Percentiles rank a stretch among this genome's conserved stretches.
phyloP scores from a whole-genome alignment of 2,888 invertebrate species.

The Spicauda simplicius region DNA sequence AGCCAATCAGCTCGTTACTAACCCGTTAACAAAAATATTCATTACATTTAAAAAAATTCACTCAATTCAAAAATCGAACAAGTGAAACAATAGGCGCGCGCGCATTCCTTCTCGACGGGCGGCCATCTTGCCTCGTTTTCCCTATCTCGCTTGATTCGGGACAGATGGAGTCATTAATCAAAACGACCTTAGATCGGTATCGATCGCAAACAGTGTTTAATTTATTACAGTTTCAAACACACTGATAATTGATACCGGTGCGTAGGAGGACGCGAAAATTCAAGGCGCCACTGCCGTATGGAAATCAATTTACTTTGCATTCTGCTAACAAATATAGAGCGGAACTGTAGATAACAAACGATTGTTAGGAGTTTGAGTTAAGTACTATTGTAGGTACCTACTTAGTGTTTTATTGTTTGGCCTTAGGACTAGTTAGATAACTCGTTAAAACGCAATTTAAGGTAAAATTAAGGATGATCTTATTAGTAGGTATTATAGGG shows the following conservation, averaged over 20 bases:
- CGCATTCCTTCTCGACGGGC: constrained; percentile 63
- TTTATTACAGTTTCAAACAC: constrained; percentile 62
- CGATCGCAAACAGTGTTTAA: constrained; percentile 80
- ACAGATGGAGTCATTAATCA: constrained; percentile 78
- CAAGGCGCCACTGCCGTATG: constrained; percentile 75
- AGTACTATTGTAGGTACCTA: not conserved
- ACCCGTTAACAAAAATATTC: not conserved
- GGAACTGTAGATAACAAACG: constrained; percentile 28
- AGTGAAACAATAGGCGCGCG: constrained; percentile 36
- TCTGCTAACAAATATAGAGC: constrained; percentile 36
- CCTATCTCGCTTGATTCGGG: constrained; percentile 64
- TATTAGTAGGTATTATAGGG: not conserved
- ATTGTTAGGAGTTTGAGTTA: constrained; percentile 15
- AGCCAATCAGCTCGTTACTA: too few species aligned
- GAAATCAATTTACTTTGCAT: constrained; percentile 57
- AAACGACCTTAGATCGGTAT: constrained; percentile 73
- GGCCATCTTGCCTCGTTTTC: constrained; percentile 74
- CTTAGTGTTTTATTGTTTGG: too few species aligned
- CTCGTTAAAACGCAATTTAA: too few species aligned
- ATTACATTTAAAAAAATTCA: constrained; percentile 3
- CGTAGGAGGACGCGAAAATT: constrained; percentile 73
- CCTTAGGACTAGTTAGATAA: too few species aligned
- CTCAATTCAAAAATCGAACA: constrained; percentile 26
- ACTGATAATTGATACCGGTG: constrained; percentile 75
- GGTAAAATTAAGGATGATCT: not conserved